These are phyloP conservation scores for Cardiocondyla obscurior DNA, from an alignment of 1,140 invertebrate species.

Conservation along the genomic window DNA sequence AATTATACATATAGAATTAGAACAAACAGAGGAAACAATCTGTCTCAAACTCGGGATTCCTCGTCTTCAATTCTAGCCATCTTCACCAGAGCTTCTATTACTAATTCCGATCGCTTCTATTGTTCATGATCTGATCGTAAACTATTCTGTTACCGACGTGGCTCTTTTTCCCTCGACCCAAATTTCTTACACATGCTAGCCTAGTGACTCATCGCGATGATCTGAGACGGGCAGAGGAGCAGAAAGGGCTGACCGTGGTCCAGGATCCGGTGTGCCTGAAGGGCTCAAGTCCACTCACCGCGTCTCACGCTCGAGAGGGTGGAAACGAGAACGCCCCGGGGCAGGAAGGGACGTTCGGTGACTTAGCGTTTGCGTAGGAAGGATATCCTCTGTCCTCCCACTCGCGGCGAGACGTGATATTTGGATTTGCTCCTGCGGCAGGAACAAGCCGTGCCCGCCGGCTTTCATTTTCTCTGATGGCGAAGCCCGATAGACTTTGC, in stretches of 20 bases:
- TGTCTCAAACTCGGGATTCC: too few species aligned
- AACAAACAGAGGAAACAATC: too few species aligned
- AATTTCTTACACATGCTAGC: too few species aligned
- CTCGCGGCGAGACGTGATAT: conserved; percentile 38
- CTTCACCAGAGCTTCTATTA: too few species aligned
- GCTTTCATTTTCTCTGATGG: conserved; percentile 59
- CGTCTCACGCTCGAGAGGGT: conserved; percentile 66
- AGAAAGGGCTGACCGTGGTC: conserved; percentile 66
- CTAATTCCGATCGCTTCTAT: too few species aligned
- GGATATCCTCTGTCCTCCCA: conserved; percentile 44
- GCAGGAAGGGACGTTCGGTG: conserved; percentile 58
- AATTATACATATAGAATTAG: too few species aligned
- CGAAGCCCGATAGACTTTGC: conserved; percentile 4
- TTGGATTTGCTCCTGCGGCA: conserved; percentile 59
- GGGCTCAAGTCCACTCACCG: conserved; percentile 59
- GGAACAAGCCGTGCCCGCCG: conserved; percentile 59
- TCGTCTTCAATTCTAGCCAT: too few species aligned
- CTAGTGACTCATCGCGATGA: conserved; percentile 65
- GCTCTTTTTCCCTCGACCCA: too few species aligned
- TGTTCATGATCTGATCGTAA: too few species aligned
- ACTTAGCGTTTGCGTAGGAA: conserved; percentile 57
- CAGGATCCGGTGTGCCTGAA: conserved; percentile 61
- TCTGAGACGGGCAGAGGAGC: conserved; percentile 48
- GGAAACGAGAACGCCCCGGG: conserved; percentile 65
- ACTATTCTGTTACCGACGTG: too few species aligned